Conservation (phyloP, 2,888 invertebrate species). For the Lagria hirta region DNA sequence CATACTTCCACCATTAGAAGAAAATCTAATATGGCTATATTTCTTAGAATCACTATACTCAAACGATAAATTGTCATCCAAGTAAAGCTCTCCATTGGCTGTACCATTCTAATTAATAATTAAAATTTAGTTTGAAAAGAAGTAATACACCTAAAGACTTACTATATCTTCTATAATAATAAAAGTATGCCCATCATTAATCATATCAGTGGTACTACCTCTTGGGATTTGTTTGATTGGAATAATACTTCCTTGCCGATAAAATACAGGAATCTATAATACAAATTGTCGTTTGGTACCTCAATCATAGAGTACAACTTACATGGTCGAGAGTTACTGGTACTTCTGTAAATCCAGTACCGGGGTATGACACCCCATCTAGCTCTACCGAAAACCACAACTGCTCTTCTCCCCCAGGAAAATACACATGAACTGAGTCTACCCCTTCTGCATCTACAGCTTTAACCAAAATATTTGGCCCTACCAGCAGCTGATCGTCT, state of each 20-base stretch:
- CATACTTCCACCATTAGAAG: not conserved
- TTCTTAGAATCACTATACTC: not conserved
- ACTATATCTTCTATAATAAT: not conserved
- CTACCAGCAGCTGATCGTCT: conserved; percentile 75
- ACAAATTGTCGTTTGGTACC: not conserved
- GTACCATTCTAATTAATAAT: conserved; percentile 1
- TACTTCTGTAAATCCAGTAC: conserved; percentile 7
- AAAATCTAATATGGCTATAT: conserved; percentile 3
- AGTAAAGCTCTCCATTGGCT: conserved; percentile 4
- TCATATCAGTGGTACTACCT: conserved; percentile 2
- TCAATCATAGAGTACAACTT: not conserved
- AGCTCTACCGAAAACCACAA: conserved; percentile 17
- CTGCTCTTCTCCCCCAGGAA: conserved; percentile 21
- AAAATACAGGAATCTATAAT: conserved; percentile 13
- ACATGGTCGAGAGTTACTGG: conserved; percentile 18
- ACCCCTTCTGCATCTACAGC: conserved; percentile 12
- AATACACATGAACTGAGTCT: conserved; percentile 15
- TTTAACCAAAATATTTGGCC: conserved; percentile 45
- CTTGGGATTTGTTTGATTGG: conserved; percentile 4
- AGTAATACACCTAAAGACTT: not conserved
- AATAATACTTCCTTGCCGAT: conserved; percentile 14
- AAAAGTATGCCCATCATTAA: conserved; percentile 2
- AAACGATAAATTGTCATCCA: conserved; percentile 8
- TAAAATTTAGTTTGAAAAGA: not conserved
- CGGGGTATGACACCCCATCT: conserved; percentile 1